Conservation (phyloP, 1,140 invertebrate species). For the Drosophila suzukii region DNA sequence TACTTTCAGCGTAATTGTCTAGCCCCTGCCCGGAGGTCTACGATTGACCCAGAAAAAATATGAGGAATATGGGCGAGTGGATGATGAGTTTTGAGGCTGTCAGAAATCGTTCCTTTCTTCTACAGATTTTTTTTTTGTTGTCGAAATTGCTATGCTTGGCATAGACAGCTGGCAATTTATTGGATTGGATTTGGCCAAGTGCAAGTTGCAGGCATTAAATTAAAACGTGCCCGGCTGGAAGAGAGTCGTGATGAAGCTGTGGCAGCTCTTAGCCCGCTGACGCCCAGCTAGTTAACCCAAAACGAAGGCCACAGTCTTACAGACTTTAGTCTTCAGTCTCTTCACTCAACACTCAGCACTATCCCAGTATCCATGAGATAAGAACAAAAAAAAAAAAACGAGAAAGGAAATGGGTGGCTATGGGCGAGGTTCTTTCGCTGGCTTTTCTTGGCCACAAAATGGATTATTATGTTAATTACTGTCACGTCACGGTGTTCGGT, state of each 20-base stretch:
- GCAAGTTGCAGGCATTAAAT: conserved; percentile 63
- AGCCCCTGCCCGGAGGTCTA: conserved; percentile 13
- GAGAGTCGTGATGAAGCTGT: conserved; percentile 66
- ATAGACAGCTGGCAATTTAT: conserved; percentile 46
- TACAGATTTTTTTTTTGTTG: not conserved
- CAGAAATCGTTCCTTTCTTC: conserved; percentile 29
- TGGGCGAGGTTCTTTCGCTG: conserved; percentile 55
- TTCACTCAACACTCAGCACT: conserved; percentile 1
- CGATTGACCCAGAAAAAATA: conserved; percentile 29
- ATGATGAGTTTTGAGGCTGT: conserved; percentile 3
- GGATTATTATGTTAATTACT: conserved; percentile 82
- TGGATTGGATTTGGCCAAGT: conserved; percentile 43
- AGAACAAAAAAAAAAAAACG: conserved; percentile 14
- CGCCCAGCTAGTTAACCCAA: conserved; percentile 78
- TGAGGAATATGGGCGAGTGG: conserved; percentile 12
- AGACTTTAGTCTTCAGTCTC: too few relatives aligned
- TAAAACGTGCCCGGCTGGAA: conserved; percentile 50
- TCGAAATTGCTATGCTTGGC: conserved; percentile 28
- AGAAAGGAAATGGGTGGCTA: conserved; percentile 14
- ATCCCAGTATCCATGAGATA: conserved; percentile 3
- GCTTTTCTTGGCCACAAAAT: conserved; percentile 64
- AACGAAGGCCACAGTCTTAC: not conserved
- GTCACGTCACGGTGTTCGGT: conserved; percentile 65
- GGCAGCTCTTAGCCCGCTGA: conserved; percentile 59
- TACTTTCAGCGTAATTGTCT: conserved; percentile 17